Evolutionary conservation across 2,797 vertebrate species (phyloP).

Genomic region (Rachycentron canadum): DNA sequence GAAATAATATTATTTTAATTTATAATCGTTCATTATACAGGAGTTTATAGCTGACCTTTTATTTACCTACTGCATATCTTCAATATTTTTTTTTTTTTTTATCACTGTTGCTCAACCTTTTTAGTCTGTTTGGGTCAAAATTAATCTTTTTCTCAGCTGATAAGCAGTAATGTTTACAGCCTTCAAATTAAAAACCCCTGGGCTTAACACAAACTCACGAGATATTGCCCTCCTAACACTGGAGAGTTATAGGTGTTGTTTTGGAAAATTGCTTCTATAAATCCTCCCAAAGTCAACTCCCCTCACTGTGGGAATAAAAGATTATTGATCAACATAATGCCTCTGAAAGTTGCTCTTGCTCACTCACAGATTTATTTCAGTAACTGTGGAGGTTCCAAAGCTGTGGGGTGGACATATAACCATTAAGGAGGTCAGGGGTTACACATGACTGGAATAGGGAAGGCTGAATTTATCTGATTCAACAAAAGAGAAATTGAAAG

Average conservation of each 20-base stretch:
- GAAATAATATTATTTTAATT: background rate
- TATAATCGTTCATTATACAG: background rate
- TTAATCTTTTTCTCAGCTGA: slow-evolving; percentile 6
- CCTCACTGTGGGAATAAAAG: background rate
- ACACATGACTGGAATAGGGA: background rate
- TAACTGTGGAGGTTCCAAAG: background rate
- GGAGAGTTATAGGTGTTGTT: slow-evolving; percentile 9
- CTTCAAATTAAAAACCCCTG: slow-evolving; percentile 23
- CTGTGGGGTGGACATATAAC: background rate
- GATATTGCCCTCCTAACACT: background rate
- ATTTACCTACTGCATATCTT: background rate
- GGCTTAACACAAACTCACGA: background rate
- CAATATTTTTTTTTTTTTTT: background rate
- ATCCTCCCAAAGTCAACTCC: background rate
- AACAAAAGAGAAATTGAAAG: background rate
- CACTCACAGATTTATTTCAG: background rate
- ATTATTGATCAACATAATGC: background rate
- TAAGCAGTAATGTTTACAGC: slow-evolving; percentile 5
- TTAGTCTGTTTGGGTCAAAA: background rate
- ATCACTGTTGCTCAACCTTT: background rate
- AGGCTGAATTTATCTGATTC: background rate
- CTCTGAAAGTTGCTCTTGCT: slow-evolving; percentile 6
- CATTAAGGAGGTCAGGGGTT: background rate
- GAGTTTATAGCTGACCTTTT: background rate
- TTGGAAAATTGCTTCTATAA: slow-evolving; percentile 15